phyloP scores from a whole-genome alignment of 2,888 invertebrate species.

The Timandra comae region DNA sequence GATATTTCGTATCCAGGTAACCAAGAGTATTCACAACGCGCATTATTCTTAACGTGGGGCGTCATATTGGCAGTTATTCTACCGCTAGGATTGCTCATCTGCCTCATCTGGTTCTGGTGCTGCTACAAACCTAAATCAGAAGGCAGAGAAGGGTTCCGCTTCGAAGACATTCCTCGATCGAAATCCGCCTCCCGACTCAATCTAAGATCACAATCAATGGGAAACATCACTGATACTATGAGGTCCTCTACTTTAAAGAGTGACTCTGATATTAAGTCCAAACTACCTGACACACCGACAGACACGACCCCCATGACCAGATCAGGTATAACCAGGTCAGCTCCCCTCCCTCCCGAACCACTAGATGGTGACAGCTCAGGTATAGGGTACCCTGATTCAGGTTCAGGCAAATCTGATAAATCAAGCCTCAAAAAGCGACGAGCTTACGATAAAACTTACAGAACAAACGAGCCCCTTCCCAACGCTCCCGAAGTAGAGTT shows the following conservation, averaged over 20 bases:
- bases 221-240: slow-evolving; percentile 70
- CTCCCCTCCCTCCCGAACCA: slow-evolving; percentile 48
- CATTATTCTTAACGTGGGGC: slow-evolving; percentile 84
- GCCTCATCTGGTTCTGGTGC: slow-evolving; percentile 80
- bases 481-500: slow-evolving; percentile 86
- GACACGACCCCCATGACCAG: slow-evolving; percentile 48
- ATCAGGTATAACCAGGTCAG: slow-evolving; percentile 39
- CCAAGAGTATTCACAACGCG: slow-evolving; percentile 82
- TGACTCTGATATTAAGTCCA: slow-evolving; percentile 52
- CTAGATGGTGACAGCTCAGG: slow-evolving; percentile 69
- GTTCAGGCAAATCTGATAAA: slow-evolving; percentile 69
- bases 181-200: slow-evolving; percentile 78
- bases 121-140: slow-evolving; percentile 75
- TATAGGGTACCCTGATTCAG: slow-evolving; percentile 72
- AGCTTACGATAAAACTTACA: slow-evolving; percentile 88
- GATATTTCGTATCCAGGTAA: slow-evolving; percentile 63
- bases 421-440: slow-evolving; percentile 78
- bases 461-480: slow-evolving; percentile 88
- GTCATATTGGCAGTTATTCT: slow-evolving; percentile 84
- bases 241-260: slow-evolving; percentile 61
- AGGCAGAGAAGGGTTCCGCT: slow-evolving; percentile 76
- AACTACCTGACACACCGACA: slow-evolving; percentile 54
- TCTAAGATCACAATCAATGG: slow-evolving; percentile 70
- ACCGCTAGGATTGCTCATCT: slow-evolving; percentile 79
- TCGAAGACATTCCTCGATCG: slow-evolving; percentile 74